These are phyloP conservation scores for Chrysopa pallens DNA, from an alignment of 1,140 invertebrate genomes.

Conservation along the genomic window DNA sequence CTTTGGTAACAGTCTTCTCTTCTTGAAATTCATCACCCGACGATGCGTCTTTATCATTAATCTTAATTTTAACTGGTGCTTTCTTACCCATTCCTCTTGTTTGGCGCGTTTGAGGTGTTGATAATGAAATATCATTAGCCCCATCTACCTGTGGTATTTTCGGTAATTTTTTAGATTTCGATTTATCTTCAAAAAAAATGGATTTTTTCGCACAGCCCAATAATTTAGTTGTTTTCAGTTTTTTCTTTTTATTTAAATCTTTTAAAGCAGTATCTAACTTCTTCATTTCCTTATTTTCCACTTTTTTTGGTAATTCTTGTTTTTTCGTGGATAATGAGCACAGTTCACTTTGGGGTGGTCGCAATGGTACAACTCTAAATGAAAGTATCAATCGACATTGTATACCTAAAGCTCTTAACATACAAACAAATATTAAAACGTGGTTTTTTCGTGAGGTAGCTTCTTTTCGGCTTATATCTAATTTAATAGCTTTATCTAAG, in stretches of 20 bases:
- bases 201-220: too few relatives aligned
- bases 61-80: too few relatives aligned
- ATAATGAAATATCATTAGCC: neutral
- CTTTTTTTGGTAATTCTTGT: constrained; percentile 5
- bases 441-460: constrained; percentile 45
- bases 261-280: neutral
- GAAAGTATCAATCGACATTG: constrained; percentile 61
- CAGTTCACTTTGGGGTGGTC: constrained; percentile 34
- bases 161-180: too few relatives aligned
- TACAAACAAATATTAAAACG: constrained; percentile 53
- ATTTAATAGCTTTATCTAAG: constrained; percentile 29
- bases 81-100: too few relatives aligned
- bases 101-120: too few relatives aligned
- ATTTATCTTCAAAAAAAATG: constrained; percentile 1
- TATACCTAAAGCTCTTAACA: constrained; percentile 60
- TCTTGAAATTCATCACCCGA: too few relatives aligned
- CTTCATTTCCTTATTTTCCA: neutral
- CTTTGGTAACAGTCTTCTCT: too few relatives aligned
- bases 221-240: too few relatives aligned
- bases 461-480: constrained; percentile 39
- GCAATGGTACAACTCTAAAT: constrained; percentile 40
- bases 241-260: too few relatives aligned
- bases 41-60: too few relatives aligned
- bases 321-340: constrained; percentile 33
- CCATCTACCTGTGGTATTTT: neutral